Evolutionary conservation across 2,797 vertebrate genomes (phyloP).

Genomic region (Dermochelys coriacea): DNA sequence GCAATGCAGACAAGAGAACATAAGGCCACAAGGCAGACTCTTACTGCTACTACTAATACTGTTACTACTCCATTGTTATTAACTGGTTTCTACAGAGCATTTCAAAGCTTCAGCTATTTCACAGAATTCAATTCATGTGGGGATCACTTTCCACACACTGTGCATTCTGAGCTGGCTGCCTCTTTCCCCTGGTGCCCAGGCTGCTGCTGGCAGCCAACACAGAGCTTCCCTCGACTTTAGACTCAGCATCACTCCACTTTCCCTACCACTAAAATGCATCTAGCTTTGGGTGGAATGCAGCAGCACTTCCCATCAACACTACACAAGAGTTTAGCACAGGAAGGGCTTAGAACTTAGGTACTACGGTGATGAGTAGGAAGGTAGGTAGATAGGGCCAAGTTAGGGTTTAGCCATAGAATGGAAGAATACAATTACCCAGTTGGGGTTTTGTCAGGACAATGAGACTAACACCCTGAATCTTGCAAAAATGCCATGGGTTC

Average conservation of each 20-base stretch:
- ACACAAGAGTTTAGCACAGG: neutral
- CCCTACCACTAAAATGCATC: neutral
- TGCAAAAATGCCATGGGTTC: neutral
- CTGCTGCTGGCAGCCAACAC: neutral
- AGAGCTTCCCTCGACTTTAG: neutral
- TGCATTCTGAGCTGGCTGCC: accelerated
- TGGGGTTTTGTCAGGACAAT: neutral
- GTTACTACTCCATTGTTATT: no score
- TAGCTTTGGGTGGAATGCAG: neutral
- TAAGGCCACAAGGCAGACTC: neutral
- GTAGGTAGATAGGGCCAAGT: no score
- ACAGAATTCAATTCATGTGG: neutral
- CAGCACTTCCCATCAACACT: neutral
- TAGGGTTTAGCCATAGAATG: neutral
- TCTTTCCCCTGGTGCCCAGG: neutral
- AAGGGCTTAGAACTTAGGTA: neutral
- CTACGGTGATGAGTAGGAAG: neutral
- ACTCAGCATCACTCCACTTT: neutral
- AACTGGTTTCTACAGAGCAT: neutral
- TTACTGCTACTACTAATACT: neutral
- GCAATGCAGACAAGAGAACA: neutral
- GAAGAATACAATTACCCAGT: neutral
- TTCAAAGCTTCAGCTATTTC: neutral
- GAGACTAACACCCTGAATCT: neutral
- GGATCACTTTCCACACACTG: neutral